Percentiles rank a stretch among this genome's conserved stretches.
These are phyloP conservation scores for Balaeniceps rex DNA, from an alignment of 2,113 vertebrate genomes.

Conservation along the genomic window DNA sequence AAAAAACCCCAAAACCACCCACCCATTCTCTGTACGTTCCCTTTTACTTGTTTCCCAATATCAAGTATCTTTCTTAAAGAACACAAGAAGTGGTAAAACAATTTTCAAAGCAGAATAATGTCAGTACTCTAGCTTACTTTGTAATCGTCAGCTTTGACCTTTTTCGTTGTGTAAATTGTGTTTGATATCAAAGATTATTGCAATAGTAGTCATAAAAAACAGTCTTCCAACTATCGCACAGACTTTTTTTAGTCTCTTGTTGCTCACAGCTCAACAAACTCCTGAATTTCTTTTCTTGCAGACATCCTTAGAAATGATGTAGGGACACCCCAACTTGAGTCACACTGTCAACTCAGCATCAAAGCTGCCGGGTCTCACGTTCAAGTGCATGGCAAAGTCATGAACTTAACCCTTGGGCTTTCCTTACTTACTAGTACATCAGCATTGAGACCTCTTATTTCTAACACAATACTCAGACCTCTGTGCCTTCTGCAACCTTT, in stretches of 20 bases:
- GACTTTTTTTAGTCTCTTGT: background rate
- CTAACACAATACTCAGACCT: background rate
- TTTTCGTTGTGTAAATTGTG: background rate
- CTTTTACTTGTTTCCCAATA: background rate
- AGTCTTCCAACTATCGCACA: background rate
- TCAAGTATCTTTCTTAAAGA: background rate
- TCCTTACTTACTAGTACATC: background rate
- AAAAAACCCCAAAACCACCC: background rate
- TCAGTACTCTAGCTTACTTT: background rate
- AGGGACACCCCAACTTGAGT: background rate
- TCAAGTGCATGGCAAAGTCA: background rate
- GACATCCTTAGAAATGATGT: background rate
- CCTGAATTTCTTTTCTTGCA: background rate
- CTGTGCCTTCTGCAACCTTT: background rate
- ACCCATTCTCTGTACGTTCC: background rate
- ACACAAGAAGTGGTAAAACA: background rate
- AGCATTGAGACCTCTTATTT: background rate
- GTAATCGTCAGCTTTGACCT: background rate
- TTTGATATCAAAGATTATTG: background rate
- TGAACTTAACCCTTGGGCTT: background rate
- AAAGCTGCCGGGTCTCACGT: background rate
- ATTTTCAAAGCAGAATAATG: background rate
- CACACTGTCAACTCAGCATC: background rate
- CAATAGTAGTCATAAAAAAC: background rate
- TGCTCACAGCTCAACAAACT: background rate